Base-by-base conservation (phyloP, 2,888 invertebrate genomes). In the Caenorhabditis angaria region DNA sequence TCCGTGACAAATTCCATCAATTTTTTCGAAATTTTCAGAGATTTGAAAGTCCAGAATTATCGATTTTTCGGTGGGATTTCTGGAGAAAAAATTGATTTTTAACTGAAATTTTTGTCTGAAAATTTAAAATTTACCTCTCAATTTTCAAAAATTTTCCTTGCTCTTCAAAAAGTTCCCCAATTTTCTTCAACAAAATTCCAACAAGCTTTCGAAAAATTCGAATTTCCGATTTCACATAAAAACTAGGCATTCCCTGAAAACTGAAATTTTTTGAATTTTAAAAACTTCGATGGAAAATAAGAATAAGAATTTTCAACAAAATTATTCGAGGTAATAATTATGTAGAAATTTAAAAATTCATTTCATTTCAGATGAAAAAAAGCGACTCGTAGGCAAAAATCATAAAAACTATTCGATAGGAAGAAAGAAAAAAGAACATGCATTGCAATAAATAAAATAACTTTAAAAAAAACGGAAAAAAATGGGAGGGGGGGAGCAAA, bases 281-380 rank as follows among this genome's bases (percentile, higher is more conserved):
- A 8, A 32, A 32, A 32, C 5, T 32, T n/a, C n/a, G n/a, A n/a
- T n/a, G n/a, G n/a, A n/a, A n/a, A n/a, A n/a, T n/a, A 32, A 8
- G 32, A 32, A 32, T 32, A 32, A 32, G n/a, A n/a, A 32, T 32
- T 12, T 32, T 5, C 12, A 32, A 32, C 5, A 32, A 32, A 32
- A 32, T 32, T 32, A 32, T 32, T 12, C 32, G n/a, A n/a, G n/a
- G n/a, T n/a, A n/a, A n/a, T n/a, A n/a, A n/a, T n/a, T n/a, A n/a
- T n/a, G n/a, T n/a, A n/a, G n/a, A n/a, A n/a, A n/a, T n/a, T n/a
- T 41, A 41, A 41, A 41, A 41, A 41, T 41, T 41, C 41, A 41
- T 41, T 41, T 41, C 41, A 12, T 18, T 41, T 3, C 10, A 41
- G 18, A 41, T 18, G 3, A 41, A 18, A 18, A 41, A 41, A 41